phyloP scores from a whole-genome alignment of 2,113 vertebrate species.

The Halichoerus grypus region DNA sequence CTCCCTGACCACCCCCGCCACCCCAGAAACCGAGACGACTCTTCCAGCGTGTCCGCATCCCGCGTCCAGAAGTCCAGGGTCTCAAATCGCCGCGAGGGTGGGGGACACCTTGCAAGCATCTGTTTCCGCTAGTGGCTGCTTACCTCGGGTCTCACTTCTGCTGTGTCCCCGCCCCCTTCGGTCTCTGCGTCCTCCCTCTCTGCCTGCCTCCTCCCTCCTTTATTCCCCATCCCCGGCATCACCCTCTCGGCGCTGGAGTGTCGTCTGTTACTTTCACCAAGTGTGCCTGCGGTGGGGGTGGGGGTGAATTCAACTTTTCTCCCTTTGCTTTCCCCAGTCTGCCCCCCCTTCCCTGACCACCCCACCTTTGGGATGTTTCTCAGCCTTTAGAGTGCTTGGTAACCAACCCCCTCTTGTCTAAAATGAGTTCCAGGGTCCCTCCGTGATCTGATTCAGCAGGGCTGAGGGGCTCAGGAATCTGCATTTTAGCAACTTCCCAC shows the following conservation, averaged over 20 bases:
- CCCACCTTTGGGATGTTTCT: neutral
- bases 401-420: neutral
- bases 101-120: neutral
- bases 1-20: neutral
- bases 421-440: neutral
- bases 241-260: neutral
- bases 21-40: neutral
- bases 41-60: neutral
- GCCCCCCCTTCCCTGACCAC: neutral
- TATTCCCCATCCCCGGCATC: neutral
- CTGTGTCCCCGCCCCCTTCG: neutral
- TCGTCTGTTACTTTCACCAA: neutral
- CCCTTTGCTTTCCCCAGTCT: neutral
- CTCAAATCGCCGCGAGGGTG: neutral
- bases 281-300: neutral
- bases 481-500: neutral
- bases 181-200: neutral
- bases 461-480: neutral
- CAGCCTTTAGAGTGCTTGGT: neutral
- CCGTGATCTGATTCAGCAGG: neutral
- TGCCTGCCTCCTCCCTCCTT: neutral
- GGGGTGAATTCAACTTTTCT: neutral
- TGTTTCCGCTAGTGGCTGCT: neutral
- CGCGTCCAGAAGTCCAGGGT: neutral
- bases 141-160: neutral